Evolutionary conservation across 2,888 invertebrate species (phyloP), one percentile per base, ranked within the genome.

Genomic region (Cynaeus angustus): DNA sequence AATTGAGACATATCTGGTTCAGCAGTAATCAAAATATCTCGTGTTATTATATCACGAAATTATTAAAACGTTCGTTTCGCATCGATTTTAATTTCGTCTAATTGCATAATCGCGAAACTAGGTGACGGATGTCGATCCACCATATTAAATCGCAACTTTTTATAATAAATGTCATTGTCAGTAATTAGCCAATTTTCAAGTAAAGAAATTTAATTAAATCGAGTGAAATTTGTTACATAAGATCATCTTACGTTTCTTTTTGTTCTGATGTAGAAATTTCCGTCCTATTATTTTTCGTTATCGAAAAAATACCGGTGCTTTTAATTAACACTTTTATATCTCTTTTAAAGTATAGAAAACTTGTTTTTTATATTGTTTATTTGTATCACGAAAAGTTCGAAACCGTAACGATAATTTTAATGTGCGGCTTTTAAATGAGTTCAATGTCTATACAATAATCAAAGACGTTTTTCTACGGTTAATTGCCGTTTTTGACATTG

Each of bases 401-500:
- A 10, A 56, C 66, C 66, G 66, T 48, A 66, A 56, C 53, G 38
- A 45, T 45, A 28, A 28, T 41, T 55, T 9, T 13, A 48, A 21
- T 46, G 21, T 66, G 66, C 45, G 48, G 66, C 59, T 59, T 21
- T 50, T 46, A 46, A 52, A 66, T 16, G 55, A 68, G 68, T 62
- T 68, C 68, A 68, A 68, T 68, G 62, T 62, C 68, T 61, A 53
- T 46, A 10, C 43, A 61, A 62, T 41, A 41, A 41, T 68, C 12
- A 62, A 16, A 61, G 33, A 50, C 16, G 48, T 65, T 46, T 48
- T 64, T 64, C 43, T 64, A 65, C 50, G 48, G 16, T 53, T 65
- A 64, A 65, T 65, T 68, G 12, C 14, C n/a, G 53, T 66, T 68
- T 70, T 70, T 52, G 48, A 38, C 65, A 70, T 62, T 62, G 61